These are phyloP conservation scores for Habrosyne pyritoides DNA, from an alignment of 2,888 invertebrate species.

Conservation along the genomic window DNA sequence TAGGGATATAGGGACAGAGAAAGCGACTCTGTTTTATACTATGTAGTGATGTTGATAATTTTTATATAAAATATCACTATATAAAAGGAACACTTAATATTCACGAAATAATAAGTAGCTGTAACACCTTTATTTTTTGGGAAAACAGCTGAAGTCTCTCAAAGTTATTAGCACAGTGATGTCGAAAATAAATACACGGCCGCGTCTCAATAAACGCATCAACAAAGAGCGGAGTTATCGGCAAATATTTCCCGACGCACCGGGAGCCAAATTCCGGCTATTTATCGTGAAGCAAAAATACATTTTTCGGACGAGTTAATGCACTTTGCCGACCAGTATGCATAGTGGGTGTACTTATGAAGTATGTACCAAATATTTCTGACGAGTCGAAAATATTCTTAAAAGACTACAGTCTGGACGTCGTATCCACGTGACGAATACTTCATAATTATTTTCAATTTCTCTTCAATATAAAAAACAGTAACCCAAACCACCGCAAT, in stretches of 20 bases:
- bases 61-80: too few relatives aligned
- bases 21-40: too few relatives aligned
- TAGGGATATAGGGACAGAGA: too few relatives aligned
- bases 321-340: slow-evolving; percentile 54
- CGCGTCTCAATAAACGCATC: slow-evolving; percentile 47
- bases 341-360: slow-evolving; percentile 17
- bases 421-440: too few relatives aligned
- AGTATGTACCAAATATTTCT: slow-evolving; percentile 1
- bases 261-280: slow-evolving; percentile 59
- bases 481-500: too few relatives aligned
- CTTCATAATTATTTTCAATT: too few relatives aligned
- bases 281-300: slow-evolving; percentile 64
- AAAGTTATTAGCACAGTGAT: slow-evolving; percentile 4
- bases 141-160: neutral
- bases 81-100: too few relatives aligned
- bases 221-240: slow-evolving; percentile 42
- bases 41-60: too few relatives aligned
- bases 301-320: slow-evolving; percentile 67
- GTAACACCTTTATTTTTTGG: neutral
- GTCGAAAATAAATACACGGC: slow-evolving; percentile 15
- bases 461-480: too few relatives aligned
- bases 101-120: too few relatives aligned
- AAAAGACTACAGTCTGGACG: too few relatives aligned
- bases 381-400: too few relatives aligned
- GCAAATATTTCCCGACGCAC: slow-evolving; percentile 52